phyloP scores from a whole-genome alignment of 2,888 invertebrate species.

The Plebejus melissa region DNA sequence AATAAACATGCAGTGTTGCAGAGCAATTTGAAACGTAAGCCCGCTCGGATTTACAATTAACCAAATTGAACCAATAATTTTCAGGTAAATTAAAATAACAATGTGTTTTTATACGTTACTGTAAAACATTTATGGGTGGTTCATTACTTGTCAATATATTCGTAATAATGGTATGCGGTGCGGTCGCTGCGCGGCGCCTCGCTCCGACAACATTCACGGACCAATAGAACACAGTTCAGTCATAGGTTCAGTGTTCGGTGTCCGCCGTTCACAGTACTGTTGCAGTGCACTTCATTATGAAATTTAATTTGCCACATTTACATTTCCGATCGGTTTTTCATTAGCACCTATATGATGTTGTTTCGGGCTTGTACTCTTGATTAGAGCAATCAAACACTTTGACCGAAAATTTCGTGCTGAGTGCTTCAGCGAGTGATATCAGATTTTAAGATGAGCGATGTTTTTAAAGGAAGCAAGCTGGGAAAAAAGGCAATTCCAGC shows the following conservation, averaged over 20 bases:
- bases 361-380: background rate
- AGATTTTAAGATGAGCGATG: background rate
- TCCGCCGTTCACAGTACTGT: background rate
- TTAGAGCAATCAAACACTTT: background rate
- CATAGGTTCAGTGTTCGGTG: background rate
- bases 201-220: constrained; percentile 36
- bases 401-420: background rate
- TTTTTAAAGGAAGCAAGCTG: background rate
- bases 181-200: constrained; percentile 38
- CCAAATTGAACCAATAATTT: constrained; percentile 42
- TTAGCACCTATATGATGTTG: constrained; percentile 26
- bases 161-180: constrained; percentile 56
- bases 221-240: constrained; percentile 22
- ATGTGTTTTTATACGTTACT: constrained; percentile 52
- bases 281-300: constrained; percentile 28
- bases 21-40: constrained; percentile 31
- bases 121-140: constrained; percentile 55
- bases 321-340: constrained; percentile 34
- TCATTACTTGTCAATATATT: constrained; percentile 59
- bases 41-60: constrained; percentile 40
- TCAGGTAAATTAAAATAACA: constrained; percentile 43
- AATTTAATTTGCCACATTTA: constrained; percentile 31
- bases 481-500: background rate
- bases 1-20: constrained; percentile 8
- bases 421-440: background rate